Base-by-base conservation (phyloP, 2,888 invertebrate genomes). In the Acronicta alni region DNA sequence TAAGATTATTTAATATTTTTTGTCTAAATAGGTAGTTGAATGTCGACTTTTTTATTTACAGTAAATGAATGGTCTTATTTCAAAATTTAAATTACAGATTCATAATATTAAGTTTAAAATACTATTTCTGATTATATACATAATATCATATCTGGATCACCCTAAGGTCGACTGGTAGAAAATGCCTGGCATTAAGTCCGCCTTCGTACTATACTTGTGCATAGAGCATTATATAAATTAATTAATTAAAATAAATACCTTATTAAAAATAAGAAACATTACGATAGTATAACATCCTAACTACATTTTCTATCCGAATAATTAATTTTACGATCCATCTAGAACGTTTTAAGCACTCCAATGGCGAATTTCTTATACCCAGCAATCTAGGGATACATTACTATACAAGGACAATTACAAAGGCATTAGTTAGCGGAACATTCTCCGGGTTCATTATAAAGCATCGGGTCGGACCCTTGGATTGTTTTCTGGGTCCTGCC, bases 401-500 rank as follows among this genome's bases (percentile, higher is more conserved):
- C 55, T 77, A 78, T 75, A 80, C 74, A 79, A 77, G 71, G 67
- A 79, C 80, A 83, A 83, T 83, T 82, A 83, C 79, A 72, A 67
- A 75, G 75, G 72, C 81, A 85, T 85, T 85, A 81, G 80, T 83
- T 77, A 83, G 71, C 53, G 68, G 69, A 81, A 85, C 82, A 81
- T 84, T 85, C 81, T 55, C 75, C 18, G 79, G 81, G 84, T 87
- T 85, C 84, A 87, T 87, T 87, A 86, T 82, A 86, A 82, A 81
- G 73, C 81, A 81, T 81, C 72, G 82, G 83, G 82, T 80, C 75
- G 67, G 72, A 84, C 85, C 87, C 83, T 77, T 75, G 66, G 74
- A 76, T 75, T 67, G 72, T 70, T 73, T 59, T 54, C 59, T 47
- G 59, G 74, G 77, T 73, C 81, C 69, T 77, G 76, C 81, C 80